Percentiles rank a stretch among this genome's conserved stretches.
Evolutionary conservation across 2,113 vertebrate species (phyloP).

Genomic region (Paedocypris sp.): DNA sequence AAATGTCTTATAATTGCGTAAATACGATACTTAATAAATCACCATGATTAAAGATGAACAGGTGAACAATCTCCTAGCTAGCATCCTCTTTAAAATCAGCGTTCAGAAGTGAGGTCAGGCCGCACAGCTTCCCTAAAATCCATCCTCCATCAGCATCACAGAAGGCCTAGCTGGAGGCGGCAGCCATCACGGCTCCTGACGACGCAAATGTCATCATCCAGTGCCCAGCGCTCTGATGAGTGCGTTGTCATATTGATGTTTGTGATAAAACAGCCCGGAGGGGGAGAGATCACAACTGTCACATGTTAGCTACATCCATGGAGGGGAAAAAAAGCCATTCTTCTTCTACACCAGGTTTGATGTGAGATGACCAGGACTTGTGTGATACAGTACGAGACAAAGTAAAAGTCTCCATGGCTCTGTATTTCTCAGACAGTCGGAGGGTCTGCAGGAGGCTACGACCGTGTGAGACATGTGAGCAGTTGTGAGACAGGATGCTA

Average conservation of each 20-base stretch:
- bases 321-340: background rate
- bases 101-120: background rate
- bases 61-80: too few relatives aligned
- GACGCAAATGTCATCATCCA: conserved; percentile 16
- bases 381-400: background rate
- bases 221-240: background rate
- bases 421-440: background rate
- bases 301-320: background rate
- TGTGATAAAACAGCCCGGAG: background rate
- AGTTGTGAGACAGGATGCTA: conserved; percentile 5
- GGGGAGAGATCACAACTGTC: conserved; percentile 1
- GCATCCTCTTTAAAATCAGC: background rate
- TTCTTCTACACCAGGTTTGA: background rate
- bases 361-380: background rate
- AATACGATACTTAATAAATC: too few relatives aligned
- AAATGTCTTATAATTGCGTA: too few relatives aligned
- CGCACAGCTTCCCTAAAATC: background rate
- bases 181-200: background rate
- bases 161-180: background rate
- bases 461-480: background rate
- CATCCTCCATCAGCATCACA: conserved; percentile 12
- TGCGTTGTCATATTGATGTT: conserved; percentile 2
- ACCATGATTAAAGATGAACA: too few relatives aligned
- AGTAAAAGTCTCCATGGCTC: background rate
- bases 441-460: background rate